Percentiles rank a stretch among this genome's conserved stretches.
phyloP scores from a whole-genome alignment of 2,113 vertebrate genomes.

The Motacilla tschutschensis region DNA sequence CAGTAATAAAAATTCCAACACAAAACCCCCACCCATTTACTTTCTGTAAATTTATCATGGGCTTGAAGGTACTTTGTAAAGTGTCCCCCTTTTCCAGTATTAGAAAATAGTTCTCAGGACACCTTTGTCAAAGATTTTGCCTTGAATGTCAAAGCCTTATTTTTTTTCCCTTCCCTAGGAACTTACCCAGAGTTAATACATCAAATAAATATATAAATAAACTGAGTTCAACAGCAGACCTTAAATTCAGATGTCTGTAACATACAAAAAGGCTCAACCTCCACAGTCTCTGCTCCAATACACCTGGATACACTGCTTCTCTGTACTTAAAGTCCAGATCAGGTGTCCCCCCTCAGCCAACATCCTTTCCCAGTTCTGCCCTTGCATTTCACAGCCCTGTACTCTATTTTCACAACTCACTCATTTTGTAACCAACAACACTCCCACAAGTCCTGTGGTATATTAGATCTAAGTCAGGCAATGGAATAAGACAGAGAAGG shows the following conservation, averaged over 20 bases:
- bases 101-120: neutral
- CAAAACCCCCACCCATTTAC: accelerated
- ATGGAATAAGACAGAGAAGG: neutral
- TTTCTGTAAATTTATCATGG: neutral
- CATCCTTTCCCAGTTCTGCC: neutral
- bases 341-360: neutral
- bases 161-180: neutral
- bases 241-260: neutral
- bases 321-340: neutral
- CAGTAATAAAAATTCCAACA: neutral
- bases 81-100: neutral
- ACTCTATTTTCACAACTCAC: neutral
- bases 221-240: neutral
- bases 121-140: neutral
- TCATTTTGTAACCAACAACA: neutral
- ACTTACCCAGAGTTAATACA: neutral
- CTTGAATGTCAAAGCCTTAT: neutral
- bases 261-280: neutral
- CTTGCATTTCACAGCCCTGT: neutral
- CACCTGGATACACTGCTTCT: neutral
- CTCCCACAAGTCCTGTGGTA: neutral
- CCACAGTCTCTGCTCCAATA: neutral
- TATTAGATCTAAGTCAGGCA: neutral
- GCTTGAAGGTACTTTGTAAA: neutral
- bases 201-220: neutral